A percentile compares a stretch with the other conserved stretches of the same genome.
Evolutionary conservation across 2,888 invertebrate species (phyloP).

Genomic region (Conops quadrifasciatus): DNA sequence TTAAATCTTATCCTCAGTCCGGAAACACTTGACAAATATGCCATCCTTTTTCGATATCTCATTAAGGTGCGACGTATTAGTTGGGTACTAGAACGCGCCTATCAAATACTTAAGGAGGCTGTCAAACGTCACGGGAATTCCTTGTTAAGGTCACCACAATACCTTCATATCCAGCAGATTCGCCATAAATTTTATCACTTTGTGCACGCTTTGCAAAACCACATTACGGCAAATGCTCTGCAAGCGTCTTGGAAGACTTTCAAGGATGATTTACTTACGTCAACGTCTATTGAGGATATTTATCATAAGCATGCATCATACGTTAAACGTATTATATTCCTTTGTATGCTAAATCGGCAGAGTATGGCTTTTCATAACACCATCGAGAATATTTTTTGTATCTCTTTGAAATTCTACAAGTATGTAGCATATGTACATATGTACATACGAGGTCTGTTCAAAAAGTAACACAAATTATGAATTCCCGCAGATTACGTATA

Average conservation of each 20-base stretch:
- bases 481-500: too few relatives aligned
- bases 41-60: constrained; percentile 78
- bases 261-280: constrained; percentile 73
- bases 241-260: constrained; percentile 80
- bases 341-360: constrained; percentile 77
- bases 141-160: constrained; percentile 72
- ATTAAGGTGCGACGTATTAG: constrained; percentile 79
- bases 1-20: constrained; percentile 79
- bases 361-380: constrained; percentile 75
- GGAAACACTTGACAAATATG: constrained; percentile 75
- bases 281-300: constrained; percentile 75
- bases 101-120: constrained; percentile 72
- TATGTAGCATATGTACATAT: constrained; percentile 44
- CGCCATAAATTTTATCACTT: constrained; percentile 81
- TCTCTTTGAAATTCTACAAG: constrained; percentile 71
- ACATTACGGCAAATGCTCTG: constrained; percentile 79
- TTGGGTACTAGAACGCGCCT: constrained; percentile 78
- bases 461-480: too few relatives aligned
- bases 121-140: constrained; percentile 67
- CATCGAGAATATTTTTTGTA: constrained; percentile 76
- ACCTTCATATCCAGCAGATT: constrained; percentile 75
- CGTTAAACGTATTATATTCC: constrained; percentile 77
- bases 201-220: constrained; percentile 78
- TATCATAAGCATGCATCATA: constrained; percentile 78
- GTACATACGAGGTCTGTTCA: too few relatives aligned